Conservation (phyloP, 2,113 vertebrate genomes). For the Nestor notabilis region DNA sequence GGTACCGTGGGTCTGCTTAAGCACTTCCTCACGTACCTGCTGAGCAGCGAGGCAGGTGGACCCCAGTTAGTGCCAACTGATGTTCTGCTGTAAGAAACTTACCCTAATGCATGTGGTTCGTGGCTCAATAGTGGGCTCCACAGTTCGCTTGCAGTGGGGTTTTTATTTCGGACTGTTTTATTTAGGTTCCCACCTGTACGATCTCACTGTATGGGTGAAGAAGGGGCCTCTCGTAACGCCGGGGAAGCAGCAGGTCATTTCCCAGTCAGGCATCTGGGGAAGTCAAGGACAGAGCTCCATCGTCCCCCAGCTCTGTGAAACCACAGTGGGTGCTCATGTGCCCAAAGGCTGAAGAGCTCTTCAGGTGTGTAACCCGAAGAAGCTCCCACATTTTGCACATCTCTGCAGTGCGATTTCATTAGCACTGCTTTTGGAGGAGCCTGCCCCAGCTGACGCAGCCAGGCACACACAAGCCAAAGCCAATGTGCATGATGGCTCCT, state of each 20-base stretch:
- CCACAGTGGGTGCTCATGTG: rapidly evolving
- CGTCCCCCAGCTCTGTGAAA: rapidly evolving
- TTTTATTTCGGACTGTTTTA: neutral
- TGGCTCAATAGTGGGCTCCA: neutral
- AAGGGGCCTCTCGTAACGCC: neutral
- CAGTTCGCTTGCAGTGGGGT: neutral
- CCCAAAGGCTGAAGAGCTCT: neutral
- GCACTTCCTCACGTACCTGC: rapidly evolving
- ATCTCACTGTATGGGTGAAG: neutral
- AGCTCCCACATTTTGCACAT: rapidly evolving
- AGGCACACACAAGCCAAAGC: rapidly evolving
- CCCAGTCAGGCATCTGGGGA: rapidly evolving
- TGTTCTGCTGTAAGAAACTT: neutral
- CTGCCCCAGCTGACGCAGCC: neutral
- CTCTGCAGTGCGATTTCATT: rapidly evolving
- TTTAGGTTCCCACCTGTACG: neutral
- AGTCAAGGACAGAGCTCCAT: neutral
- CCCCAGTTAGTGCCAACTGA: neutral
- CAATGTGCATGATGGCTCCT: rapidly evolving
- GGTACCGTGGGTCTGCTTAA: too few relatives aligned
- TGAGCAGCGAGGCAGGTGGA: neutral
- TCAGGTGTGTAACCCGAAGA: rapidly evolving
- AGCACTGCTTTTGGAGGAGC: neutral
- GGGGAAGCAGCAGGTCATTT: neutral
- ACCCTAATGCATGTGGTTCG: neutral